Conservation (phyloP, 92 coral and sea anemone genomes). For the Palythoa caribaeorum region DNA sequence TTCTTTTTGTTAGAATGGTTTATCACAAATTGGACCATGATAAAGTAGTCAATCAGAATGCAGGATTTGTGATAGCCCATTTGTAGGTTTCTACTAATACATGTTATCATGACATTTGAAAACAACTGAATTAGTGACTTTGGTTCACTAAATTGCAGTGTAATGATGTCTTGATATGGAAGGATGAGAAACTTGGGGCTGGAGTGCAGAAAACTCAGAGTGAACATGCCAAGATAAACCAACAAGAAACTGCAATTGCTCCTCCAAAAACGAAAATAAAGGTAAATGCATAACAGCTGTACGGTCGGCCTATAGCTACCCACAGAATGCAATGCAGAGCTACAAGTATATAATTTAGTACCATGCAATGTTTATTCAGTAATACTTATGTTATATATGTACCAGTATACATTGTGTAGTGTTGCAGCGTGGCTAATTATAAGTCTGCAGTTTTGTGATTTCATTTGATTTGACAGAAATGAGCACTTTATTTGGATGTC, state of each 20-base stretch:
- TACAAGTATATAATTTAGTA: neutral
- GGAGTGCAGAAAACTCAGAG: no score
- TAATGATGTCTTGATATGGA: neutral
- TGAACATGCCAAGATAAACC: neutral
- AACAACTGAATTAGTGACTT: neutral
- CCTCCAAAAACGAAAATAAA: slow-evolving; percentile 13
- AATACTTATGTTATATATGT: neutral
- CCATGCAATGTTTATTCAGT: neutral
- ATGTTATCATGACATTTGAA: neutral
- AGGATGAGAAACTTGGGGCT: neutral
- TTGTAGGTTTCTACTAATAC: slow-evolving; percentile 1
- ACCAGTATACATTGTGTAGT: neutral
- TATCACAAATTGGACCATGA: neutral
- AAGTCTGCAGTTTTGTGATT: neutral
- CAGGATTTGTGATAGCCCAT: neutral
- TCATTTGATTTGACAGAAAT: neutral
- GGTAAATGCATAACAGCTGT: neutral
- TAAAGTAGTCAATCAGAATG: neutral
- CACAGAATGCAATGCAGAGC: neutral
- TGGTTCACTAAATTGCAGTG: slow-evolving; percentile 8
- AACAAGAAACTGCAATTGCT: neutral
- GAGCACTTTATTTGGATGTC: neutral
- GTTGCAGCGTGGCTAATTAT: neutral
- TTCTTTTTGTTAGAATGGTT: neutral
- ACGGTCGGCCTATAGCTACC: neutral